These are phyloP conservation scores for Dysmachus trigonus DNA, from an alignment of 2,888 invertebrate genomes.

Conservation along the genomic window DNA sequence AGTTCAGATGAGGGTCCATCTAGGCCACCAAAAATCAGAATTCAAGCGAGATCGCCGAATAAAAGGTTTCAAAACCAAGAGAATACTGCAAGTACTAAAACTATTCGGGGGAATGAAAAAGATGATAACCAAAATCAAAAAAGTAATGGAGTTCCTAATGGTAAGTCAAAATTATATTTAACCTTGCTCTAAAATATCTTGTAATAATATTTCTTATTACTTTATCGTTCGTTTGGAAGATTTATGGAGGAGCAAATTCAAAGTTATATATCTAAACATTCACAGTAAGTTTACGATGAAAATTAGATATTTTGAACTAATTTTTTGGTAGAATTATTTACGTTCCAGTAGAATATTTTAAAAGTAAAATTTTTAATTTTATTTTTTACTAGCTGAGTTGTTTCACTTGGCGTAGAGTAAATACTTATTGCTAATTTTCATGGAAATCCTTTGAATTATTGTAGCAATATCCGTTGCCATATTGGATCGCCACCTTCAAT, in stretches of 20 bases:
- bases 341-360: not conserved
- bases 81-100: not conserved
- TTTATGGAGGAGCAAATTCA: not conserved
- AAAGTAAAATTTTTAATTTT: not conserved
- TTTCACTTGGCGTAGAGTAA: too few species aligned
- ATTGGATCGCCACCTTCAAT: too few species aligned
- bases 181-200: not conserved
- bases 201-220: not conserved
- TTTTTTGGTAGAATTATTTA: not conserved
- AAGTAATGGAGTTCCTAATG: not conserved
- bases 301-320: not conserved
- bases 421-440: too few species aligned
- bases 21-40: constrained; percentile 48
- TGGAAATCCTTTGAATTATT: too few species aligned
- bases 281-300: not conserved
- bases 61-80: not conserved
- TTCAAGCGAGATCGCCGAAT: not conserved
- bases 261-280: not conserved
- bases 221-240: not conserved
- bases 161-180: not conserved
- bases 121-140: not conserved
- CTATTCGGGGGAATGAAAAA: not conserved
- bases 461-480: too few species aligned
- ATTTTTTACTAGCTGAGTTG: too few species aligned
- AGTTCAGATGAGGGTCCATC: constrained; percentile 46